Conservation (phyloP, 2,113 vertebrate species). For the Prietella phreatophila region DNA sequence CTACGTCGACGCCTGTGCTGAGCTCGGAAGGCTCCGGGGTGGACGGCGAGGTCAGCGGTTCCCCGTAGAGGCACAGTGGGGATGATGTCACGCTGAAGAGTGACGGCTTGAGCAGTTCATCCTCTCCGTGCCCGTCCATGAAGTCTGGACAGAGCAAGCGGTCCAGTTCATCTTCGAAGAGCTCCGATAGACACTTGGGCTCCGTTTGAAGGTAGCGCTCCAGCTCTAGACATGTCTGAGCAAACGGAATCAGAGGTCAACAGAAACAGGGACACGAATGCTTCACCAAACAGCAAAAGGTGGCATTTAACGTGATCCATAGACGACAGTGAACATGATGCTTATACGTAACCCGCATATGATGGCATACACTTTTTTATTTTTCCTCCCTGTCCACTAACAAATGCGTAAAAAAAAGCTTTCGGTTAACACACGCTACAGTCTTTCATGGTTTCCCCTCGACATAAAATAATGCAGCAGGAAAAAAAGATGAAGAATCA, state of each 20-base stretch:
- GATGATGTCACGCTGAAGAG: constrained; percentile 75
- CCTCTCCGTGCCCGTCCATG: constrained; percentile 81
- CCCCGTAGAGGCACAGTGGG: constrained; percentile 68
- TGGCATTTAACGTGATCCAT: background rate
- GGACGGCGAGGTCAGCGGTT: constrained; percentile 76
- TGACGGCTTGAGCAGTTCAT: constrained; percentile 78
- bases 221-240: constrained; percentile 93
- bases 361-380: background rate
- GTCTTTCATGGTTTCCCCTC: background rate
- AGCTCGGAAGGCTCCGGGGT: constrained; percentile 75
- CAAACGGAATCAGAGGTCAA: constrained; percentile 27
- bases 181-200: constrained; percentile 87
- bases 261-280: background rate
- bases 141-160: constrained; percentile 86
- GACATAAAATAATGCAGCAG: constrained; percentile 3
- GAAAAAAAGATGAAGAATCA: constrained; percentile 13
- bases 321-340: background rate
- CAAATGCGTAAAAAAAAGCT: background rate
- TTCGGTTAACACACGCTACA: background rate
- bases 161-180: constrained; percentile 91
- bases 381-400: background rate
- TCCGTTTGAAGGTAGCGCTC: constrained; percentile 98
- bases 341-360: background rate
- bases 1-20: constrained; percentile 83
- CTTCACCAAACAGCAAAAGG: background rate